A percentile compares a stretch with the other conserved stretches of the same genome.
These are phyloP conservation scores for Lasiurus cinereus DNA, from an alignment of 2,113 vertebrate species.

Conservation along the genomic window DNA sequence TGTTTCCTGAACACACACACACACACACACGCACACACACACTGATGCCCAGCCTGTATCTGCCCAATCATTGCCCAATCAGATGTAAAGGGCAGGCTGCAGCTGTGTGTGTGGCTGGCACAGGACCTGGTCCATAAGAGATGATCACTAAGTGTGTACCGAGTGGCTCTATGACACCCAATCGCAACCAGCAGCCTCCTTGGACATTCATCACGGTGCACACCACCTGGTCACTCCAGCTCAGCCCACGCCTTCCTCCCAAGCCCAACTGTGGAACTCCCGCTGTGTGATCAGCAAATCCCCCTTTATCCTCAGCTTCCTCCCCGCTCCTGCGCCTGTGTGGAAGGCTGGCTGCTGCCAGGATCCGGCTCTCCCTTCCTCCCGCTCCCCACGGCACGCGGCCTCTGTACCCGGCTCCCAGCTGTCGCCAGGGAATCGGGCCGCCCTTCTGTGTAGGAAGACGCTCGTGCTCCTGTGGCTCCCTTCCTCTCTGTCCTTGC, in stretches of 20 bases:
- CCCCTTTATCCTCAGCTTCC: background rate
- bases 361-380: background rate
- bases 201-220: background rate
- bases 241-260: background rate
- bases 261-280: background rate
- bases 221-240: background rate
- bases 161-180: background rate
- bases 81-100: too few species aligned
- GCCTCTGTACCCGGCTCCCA: background rate
- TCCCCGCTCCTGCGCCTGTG: background rate
- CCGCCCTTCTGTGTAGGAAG: background rate
- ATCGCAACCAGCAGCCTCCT: background rate
- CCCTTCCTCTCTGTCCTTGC: background rate
- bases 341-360: background rate
- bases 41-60: background rate
- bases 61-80: background rate
- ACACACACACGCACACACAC: too few species aligned
- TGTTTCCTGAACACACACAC: background rate
- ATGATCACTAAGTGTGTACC: background rate
- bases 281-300: background rate
- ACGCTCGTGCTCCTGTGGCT: rapidly evolving
- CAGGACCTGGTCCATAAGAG: background rate
- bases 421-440: background rate
- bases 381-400: background rate
- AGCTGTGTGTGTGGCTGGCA: background rate